phyloP scores from a whole-genome alignment of 2,797 vertebrate species.

The Propithecus deckenii region DNA sequence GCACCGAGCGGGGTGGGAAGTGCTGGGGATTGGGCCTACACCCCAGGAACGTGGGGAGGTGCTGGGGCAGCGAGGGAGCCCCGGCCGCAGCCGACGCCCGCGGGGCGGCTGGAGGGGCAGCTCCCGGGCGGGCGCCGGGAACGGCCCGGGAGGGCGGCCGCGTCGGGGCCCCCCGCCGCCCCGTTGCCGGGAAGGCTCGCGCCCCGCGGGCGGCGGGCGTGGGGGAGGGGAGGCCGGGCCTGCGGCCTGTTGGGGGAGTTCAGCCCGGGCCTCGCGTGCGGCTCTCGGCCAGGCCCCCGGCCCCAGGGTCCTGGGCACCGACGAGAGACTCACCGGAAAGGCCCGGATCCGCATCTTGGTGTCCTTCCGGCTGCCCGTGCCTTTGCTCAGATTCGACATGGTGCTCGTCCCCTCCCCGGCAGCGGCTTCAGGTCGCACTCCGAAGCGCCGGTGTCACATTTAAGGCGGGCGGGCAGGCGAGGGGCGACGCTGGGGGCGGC shows the following conservation, averaged over 20 bases:
- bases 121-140: not conserved
- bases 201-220: slow-evolving; percentile 61
- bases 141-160: slow-evolving; percentile 27
- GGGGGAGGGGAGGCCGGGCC: slow-evolving; percentile 64
- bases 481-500: slow-evolving; percentile 67
- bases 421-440: slow-evolving; percentile 75
- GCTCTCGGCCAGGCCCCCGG: slow-evolving; percentile 52
- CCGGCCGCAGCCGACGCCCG: not conserved
- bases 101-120: not conserved
- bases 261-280: slow-evolving; percentile 68
- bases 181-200: slow-evolving; percentile 62
- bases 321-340: slow-evolving; percentile 93
- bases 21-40: not conserved
- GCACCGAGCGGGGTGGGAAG: not conserved
- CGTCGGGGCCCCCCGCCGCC: slow-evolving; percentile 41
- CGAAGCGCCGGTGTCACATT: slow-evolving; percentile 77
- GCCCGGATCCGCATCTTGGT: slow-evolving; percentile 99
- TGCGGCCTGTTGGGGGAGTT: slow-evolving; percentile 70
- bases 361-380: slow-evolving; percentile 96
- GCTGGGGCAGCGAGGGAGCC: not conserved
- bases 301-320: slow-evolving; percentile 70
- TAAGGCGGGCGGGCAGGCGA: slow-evolving; percentile 64
- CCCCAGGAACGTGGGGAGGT: not conserved
- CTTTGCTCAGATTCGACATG: slow-evolving; percentile 99
- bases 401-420: slow-evolving; percentile 82